Evolutionary conservation across 2,888 invertebrate species (phyloP), one percentile per base, ranked within the genome.

Genomic region (Nematopogon swammerdamellus): DNA sequence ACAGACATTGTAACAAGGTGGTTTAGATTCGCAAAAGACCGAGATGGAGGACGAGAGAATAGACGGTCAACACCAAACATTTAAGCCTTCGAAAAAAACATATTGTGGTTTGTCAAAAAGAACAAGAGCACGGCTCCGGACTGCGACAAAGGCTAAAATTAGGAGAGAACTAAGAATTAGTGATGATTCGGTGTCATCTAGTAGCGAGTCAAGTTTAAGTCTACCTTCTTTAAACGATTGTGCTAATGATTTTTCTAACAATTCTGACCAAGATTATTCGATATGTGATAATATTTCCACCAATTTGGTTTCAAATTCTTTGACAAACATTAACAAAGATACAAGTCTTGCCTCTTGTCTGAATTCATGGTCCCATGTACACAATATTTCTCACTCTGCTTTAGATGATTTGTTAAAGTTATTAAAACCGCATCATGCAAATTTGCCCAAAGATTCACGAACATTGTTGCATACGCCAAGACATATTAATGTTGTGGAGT

Each of bases 331-430:
- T 19, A 19, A n/a, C 19, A 44, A 18, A 44, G 18, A 18, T 18
- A 45, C 19, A 6, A 18, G n/a, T 45, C n/a, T 45, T n/a, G 19
- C 19, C 19, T 19, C 20, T 19, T 18, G 17, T 45, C 19, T 45
- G 5, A 45, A 45, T 19, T 19, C 19, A 19, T 46, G 19, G 47
- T 51, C 49, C 18, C 46, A 49, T 2, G 45, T 49, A 45, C 47
- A 51, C 45, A 51, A 51, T 49, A 51, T 51, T 30, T 46, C 44
- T 45, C 51, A 51, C 19, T 49, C 47, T 49, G 51, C 51, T 47
- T 45, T 49, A 29, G 45, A 18, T 49, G 47, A 46, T 49, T 16
- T 47, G 19, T 47, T 47, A 36, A 47, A 47, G 29, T 17, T 11
- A 30, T 36, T 47, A 30, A 19, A 47, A 47, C 29, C 29, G 17